These are phyloP conservation scores for Sesia apiformis DNA, from an alignment of 2,888 invertebrate species.

Conservation along the genomic window DNA sequence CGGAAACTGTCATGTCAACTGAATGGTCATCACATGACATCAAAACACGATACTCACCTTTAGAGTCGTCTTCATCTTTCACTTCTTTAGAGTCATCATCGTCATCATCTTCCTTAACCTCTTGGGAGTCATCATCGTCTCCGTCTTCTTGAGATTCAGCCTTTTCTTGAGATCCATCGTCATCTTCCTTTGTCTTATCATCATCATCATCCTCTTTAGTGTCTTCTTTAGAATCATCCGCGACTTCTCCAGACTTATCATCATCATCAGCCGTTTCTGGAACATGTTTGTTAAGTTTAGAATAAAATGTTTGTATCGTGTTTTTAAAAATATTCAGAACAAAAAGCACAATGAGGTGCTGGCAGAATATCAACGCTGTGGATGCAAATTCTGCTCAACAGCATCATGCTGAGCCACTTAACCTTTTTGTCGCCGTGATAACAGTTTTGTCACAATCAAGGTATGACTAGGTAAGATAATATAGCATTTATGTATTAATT, in stretches of 20 bases:
- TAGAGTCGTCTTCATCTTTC: constrained; percentile 25
- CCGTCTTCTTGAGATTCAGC: constrained; percentile 38
- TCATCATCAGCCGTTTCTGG: constrained; percentile 14
- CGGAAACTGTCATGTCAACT: not conserved
- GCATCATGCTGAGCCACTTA: too few species aligned
- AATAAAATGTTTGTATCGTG: too few species aligned
- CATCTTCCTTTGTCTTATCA: constrained; percentile 43
- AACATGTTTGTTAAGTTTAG: constrained; percentile 7
- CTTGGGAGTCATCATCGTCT: constrained; percentile 23
- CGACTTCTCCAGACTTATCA: constrained; percentile 29
- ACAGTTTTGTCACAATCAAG: too few species aligned
- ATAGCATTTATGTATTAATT: too few species aligned
- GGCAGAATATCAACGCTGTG: too few species aligned
- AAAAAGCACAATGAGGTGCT: too few species aligned
- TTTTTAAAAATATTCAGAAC: too few species aligned
- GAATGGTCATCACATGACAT: constrained; percentile 2
- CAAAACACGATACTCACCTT: constrained; percentile 8
- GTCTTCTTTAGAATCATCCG: constrained; percentile 24
- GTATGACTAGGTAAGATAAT: too few species aligned
- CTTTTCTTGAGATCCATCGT: constrained; percentile 61
- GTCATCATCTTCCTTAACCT: constrained; percentile 21
- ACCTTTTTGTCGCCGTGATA: too few species aligned
- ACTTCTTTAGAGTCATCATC: constrained; percentile 28
- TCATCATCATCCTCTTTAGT: constrained; percentile 22
- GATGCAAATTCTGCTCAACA: too few species aligned